These are phyloP conservation scores for Bubo scandiacus DNA, from an alignment of 2,113 vertebrate genomes.

Conservation along the genomic window DNA sequence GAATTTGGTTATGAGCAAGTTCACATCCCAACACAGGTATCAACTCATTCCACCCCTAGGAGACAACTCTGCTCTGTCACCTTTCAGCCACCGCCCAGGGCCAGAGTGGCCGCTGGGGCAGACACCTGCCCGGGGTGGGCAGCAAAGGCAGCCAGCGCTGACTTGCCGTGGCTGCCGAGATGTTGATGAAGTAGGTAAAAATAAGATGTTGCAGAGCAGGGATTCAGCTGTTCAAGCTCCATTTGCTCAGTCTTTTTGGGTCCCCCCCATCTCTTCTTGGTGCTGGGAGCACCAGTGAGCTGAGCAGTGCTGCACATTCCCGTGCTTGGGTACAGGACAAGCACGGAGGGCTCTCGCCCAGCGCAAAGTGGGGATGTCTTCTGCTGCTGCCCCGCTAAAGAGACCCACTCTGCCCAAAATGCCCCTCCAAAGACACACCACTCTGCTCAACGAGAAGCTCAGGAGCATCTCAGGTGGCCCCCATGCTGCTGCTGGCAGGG, in stretches of 20 bases:
- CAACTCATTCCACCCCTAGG: background rate
- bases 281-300: background rate
- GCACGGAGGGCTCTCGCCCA: background rate
- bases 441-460: background rate
- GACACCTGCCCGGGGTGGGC: too few species aligned
- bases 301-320: background rate
- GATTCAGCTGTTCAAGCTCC: background rate
- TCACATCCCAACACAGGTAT: rapidly evolving
- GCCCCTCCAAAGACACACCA: background rate
- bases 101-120: background rate
- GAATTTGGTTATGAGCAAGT: background rate
- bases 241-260: background rate
- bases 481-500: rapidly evolving
- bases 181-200: background rate
- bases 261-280: rapidly evolving
- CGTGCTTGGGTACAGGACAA: too few species aligned
- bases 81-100: background rate
- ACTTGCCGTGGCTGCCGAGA: background rate
- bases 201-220: background rate
- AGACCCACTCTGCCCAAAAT: background rate
- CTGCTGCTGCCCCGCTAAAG: background rate
- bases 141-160: background rate
- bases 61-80: background rate
- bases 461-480: background rate
- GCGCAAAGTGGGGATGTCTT: background rate